Conservation (phyloP, 92 coral and sea anemone genomes). For the Phenganax subtilis region DNA sequence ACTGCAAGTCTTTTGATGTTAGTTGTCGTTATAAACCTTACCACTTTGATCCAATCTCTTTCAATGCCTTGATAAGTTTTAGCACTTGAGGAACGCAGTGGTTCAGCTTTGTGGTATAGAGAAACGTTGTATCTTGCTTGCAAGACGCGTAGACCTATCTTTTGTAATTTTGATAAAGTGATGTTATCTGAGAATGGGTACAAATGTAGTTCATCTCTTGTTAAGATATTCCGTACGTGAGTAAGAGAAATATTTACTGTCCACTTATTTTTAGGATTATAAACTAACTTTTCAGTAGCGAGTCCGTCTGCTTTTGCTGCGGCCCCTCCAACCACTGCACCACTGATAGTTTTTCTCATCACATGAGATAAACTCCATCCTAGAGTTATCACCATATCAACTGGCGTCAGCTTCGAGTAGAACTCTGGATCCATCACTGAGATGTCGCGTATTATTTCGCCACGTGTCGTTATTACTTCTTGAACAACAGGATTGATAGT, state of each 20-base stretch:
- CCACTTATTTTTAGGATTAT: slow-evolving; percentile 23
- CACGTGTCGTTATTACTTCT: slow-evolving; percentile 18
- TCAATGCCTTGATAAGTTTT: slow-evolving; percentile 15
- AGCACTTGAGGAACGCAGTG: slow-evolving; percentile 2
- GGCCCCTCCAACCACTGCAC: slow-evolving; percentile 25
- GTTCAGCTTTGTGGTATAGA: neutral
- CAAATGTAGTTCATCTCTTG: slow-evolving; percentile 4
- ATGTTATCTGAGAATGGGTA: slow-evolving; percentile 28
- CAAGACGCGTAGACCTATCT: slow-evolving; percentile 14
- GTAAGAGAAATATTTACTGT: slow-evolving; percentile 22
- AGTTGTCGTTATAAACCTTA: slow-evolving; percentile 7
- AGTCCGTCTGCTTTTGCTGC: slow-evolving; percentile 36
- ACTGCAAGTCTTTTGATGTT: neutral
- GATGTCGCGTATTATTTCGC: neutral
- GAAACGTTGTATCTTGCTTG: slow-evolving; percentile 9
- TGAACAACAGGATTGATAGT: slow-evolving; percentile 36
- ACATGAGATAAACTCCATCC: slow-evolving; percentile 5
- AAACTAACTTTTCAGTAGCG: neutral
- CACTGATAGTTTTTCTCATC: slow-evolving; percentile 22
- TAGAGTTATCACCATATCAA: slow-evolving; percentile 5
- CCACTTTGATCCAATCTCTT: slow-evolving; percentile 29
- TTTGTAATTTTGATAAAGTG: slow-evolving; percentile 7
- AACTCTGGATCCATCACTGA: neutral
- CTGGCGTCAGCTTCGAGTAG: slow-evolving; percentile 17
- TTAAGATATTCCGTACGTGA: slow-evolving; percentile 5